Percentiles rank a stretch among this genome's conserved stretches.
phyloP scores from a whole-genome alignment of 2,797 vertebrate species.

The Danio tinwini region DNA sequence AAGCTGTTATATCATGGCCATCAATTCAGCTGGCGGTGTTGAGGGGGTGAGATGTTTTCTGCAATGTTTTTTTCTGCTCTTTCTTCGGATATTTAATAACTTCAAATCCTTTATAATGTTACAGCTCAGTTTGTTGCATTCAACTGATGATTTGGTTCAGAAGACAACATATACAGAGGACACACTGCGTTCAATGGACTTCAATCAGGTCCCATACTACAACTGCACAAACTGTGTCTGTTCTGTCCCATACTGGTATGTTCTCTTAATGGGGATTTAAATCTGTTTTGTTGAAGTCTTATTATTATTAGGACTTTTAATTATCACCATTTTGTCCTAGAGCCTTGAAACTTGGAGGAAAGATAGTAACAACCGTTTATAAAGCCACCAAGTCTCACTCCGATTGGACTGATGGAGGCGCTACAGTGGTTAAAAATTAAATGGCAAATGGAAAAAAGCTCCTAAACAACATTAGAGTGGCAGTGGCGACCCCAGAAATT shows the following conservation, averaged over 20 bases:
- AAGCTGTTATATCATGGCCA: conserved; percentile 66
- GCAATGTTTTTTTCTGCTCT: not conserved
- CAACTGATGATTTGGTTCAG: conserved; percentile 32
- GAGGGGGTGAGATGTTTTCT: not conserved
- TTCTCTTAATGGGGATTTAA: not conserved
- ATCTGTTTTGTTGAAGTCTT: not conserved
- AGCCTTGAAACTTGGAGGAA: too few relatives aligned
- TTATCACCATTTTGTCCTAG: too few relatives aligned
- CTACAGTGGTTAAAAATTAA: too few relatives aligned
- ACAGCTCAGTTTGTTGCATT: conserved; percentile 49
- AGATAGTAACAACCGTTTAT: too few relatives aligned
- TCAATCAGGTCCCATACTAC: conserved; percentile 25
- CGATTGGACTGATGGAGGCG: too few relatives aligned
- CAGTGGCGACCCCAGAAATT: too few relatives aligned
- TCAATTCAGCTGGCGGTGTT: conserved; percentile 23
- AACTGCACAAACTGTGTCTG: conserved; percentile 16
- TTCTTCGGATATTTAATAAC: not conserved
- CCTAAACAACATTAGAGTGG: too few relatives aligned
- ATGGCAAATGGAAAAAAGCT: too few relatives aligned
- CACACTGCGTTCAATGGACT: conserved; percentile 4
- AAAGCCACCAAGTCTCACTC: too few relatives aligned
- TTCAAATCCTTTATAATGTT: conserved; percentile 28
- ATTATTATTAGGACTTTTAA: too few relatives aligned
- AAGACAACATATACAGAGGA: conserved; percentile 9
- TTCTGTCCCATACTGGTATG: conserved; percentile 51